Evolutionary conservation across 1,140 invertebrate species (phyloP).

Genomic region (Caenorhabditis inopinata): DNA sequence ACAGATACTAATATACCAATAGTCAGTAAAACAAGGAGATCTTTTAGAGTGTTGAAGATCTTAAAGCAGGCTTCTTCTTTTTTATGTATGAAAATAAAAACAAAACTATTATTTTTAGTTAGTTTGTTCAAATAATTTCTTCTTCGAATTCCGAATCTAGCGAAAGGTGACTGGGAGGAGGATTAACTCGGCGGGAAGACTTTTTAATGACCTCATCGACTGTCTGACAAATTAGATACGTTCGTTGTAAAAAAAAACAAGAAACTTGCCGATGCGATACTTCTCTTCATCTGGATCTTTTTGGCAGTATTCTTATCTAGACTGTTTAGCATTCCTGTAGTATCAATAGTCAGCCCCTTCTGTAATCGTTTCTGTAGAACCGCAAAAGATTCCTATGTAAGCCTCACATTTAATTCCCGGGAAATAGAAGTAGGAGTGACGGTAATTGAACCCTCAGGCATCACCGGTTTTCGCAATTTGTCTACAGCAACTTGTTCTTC

Average conservation of each 20-base stretch:
- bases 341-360: neutral
- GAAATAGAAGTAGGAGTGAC: neutral
- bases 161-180: neutral
- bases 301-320: neutral
- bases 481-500: neutral
- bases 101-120: neutral
- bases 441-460: neutral
- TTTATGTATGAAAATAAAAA: no score
- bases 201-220: neutral
- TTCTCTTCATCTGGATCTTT: neutral
- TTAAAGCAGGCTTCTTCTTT: no score
- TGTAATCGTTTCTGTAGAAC: no score
- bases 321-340: neutral
- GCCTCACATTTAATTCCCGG: neutral
- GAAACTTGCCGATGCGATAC: neutral
- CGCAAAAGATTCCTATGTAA: neutral
- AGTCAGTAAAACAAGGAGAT: no score
- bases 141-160: neutral
- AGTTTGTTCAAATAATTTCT: neutral
- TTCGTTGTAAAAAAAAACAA: neutral
- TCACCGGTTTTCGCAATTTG: neutral
- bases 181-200: neutral
- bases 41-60: no score
- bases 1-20: no score
- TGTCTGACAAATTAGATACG: neutral